Base-by-base conservation (phyloP, 2,797 vertebrate genomes). In the Pampus argenteus region DNA sequence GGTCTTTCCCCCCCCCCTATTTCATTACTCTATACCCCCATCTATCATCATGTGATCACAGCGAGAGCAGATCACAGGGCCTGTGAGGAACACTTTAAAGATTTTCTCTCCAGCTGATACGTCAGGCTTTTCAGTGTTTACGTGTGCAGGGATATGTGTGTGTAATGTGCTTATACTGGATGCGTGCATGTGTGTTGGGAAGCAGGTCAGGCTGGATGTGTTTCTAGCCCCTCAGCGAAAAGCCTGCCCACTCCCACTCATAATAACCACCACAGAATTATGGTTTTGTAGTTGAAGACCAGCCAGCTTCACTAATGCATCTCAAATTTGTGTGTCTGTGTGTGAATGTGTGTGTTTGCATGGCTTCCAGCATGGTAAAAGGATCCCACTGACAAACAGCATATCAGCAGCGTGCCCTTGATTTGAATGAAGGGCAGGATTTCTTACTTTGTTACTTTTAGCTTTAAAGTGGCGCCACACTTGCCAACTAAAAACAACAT, bases 41-140 rank as follows among this genome's bases (percentile, higher is more conserved):
- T 91, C 85, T 84, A 89, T 90, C 88, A 91, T 86, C 86, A 91
- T 88, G 86, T 90, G 88, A 90, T 91, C 87, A 88, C 76, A 81
- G 66, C n/a, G 9, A 69, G 76, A 76, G 77, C 63, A 67, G 80
- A 81, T 84, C 84, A 83, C 78, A 76, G 54, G 34, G 45, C 83
- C 74, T 59, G 65, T 64, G 69, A 88, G 82, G 82, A 81, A 82
- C 88, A 64, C 76, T 84, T 88, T 83, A 63, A 81, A 82, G 79
- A 84, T 83, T 81, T 71, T 64, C 58, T 72, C 69, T 65, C 40
- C 58, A 54, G 78, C 74, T 78, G 74, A 76, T 65, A 31, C 69
- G 22, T 80, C 54, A 54, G 54, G 65, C 55, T 62, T 62, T 38
- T 34, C 34, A 3, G 8, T 71, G 48, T 79, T 34, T 38, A 50